Conservation (phyloP, 2,888 invertebrate genomes). For the Microplitis manilae region DNA sequence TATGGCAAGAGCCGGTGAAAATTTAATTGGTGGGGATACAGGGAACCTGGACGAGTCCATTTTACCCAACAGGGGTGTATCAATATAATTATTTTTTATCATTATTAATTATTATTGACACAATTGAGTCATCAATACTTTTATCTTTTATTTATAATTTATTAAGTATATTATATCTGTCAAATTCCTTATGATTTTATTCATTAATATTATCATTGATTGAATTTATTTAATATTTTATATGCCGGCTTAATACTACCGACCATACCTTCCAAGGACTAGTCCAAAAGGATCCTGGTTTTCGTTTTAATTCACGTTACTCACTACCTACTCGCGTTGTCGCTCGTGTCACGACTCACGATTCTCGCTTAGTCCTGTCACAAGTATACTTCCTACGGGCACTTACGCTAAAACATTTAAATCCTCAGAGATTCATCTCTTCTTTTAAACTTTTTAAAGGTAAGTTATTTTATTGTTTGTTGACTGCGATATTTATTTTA, state of each 20-base stretch:
- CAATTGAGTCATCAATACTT: constrained; percentile 2
- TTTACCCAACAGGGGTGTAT: constrained; percentile 52
- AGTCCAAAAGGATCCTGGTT: constrained; percentile 52
- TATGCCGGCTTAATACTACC: constrained; percentile 15
- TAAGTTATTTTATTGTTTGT: constrained; percentile 6
- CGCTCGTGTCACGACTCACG: constrained; percentile 53
- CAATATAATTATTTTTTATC: constrained; percentile 5
- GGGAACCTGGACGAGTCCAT: constrained; percentile 69
- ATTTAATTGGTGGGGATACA: constrained; percentile 71
- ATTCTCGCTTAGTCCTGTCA: constrained; percentile 55
- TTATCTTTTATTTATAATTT: too few relatives aligned
- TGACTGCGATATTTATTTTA: constrained; percentile 3
- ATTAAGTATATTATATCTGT: too few relatives aligned
- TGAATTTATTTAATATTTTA: constrained; percentile 18
- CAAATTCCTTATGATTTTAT: too few relatives aligned
- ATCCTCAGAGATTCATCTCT: constrained; percentile 3
- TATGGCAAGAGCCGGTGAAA: constrained; percentile 82
- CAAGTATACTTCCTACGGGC: constrained; percentile 15
- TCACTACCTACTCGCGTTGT: constrained; percentile 61
- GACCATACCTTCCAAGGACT: constrained; percentile 25
- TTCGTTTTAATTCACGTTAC: constrained; percentile 64
- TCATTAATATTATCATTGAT: constrained; percentile 27
- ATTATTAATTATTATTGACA: constrained; percentile 12
- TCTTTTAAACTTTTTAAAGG: constrained; percentile 10
- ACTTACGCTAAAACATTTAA: constrained; percentile 2